A percentile compares a stretch with the other conserved stretches of the same genome.
phyloP scores from a whole-genome alignment of 2,797 vertebrate species.

The Melopsittacus undulatus region DNA sequence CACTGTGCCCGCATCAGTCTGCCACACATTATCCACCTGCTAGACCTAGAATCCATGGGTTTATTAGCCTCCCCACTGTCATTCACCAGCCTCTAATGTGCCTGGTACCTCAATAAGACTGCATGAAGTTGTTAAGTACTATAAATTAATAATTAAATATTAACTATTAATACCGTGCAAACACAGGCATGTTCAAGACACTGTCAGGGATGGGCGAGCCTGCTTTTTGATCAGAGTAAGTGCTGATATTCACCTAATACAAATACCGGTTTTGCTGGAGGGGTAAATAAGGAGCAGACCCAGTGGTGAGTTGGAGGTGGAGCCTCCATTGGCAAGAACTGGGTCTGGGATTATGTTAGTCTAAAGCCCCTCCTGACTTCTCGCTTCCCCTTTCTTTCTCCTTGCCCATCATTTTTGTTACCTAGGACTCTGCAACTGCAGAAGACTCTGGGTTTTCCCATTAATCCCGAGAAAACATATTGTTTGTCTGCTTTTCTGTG shows the following conservation, averaged over 20 bases:
- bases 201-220: not conserved
- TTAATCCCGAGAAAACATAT: not conserved
- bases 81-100: not conserved
- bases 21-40: not conserved
- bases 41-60: not conserved
- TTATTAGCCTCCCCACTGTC: not conserved
- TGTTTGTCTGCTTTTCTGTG: not conserved
- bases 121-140: not conserved
- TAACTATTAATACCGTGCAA: not conserved
- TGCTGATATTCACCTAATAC: not conserved
- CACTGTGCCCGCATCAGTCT: not conserved
- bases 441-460: not conserved
- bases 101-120: not conserved
- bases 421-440: not conserved
- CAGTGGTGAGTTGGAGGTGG: not conserved
- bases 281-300: not conserved
- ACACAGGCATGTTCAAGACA: not conserved
- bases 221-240: not conserved
- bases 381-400: not conserved
- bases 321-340: not conserved
- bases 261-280: not conserved
- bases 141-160: constrained; percentile 3
- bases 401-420: not conserved
- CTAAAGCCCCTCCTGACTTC: not conserved
- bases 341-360: not conserved